These are phyloP conservation scores for Albula goreensis DNA, from an alignment of 2,113 vertebrate genomes.

Conservation along the genomic window DNA sequence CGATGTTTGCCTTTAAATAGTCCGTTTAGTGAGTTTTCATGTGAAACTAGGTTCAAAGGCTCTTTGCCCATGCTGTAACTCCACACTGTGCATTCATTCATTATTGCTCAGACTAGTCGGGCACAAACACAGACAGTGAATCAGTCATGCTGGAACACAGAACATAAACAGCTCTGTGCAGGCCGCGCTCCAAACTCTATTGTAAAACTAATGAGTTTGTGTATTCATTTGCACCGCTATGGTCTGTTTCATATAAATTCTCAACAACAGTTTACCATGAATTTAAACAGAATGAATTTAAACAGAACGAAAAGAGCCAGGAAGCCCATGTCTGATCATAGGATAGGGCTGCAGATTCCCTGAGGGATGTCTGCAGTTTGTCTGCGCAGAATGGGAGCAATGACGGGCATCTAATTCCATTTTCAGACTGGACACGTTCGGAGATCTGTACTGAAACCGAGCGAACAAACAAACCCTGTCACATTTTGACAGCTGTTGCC, in stretches of 20 bases:
- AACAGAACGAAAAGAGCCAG: not conserved
- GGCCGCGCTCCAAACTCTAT: not conserved
- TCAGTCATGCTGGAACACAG: not conserved
- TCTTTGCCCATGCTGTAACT: not conserved
- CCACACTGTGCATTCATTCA: not conserved
- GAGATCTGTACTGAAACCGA: no score
- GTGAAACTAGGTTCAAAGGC: not conserved
- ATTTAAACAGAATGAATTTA: not conserved
- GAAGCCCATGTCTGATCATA: no score
- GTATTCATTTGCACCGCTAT: conserved; percentile 8
- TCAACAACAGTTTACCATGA: conserved; percentile 9
- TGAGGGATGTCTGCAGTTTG: no score
- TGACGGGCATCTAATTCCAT: no score
- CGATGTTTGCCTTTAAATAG: not conserved
- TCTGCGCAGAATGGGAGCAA: no score
- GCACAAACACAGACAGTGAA: not conserved
- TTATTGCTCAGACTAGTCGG: not conserved
- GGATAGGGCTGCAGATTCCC: no score
- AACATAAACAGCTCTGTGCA: not conserved
- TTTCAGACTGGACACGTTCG: no score
- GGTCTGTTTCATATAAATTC: conserved; percentile 7
- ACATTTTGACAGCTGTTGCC: no score
- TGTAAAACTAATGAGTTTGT: conserved; percentile 4
- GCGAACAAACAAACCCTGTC: no score
- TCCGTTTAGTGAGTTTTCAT: not conserved